Evolutionary conservation across 2,888 invertebrate species (phyloP).

Genomic region (Sarcophaga rosellei): DNA sequence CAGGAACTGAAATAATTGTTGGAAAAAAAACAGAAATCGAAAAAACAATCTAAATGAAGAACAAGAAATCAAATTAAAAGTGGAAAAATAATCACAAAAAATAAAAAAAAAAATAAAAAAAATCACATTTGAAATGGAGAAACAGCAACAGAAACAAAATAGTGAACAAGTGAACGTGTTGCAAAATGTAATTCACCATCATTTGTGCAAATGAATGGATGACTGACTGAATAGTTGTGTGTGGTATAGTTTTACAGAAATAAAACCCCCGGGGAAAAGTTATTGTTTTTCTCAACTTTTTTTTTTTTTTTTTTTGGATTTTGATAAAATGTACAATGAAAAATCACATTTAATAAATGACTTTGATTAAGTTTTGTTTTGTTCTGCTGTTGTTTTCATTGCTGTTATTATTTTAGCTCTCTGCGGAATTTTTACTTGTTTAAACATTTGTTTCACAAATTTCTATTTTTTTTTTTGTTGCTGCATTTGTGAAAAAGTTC

Average conservation of each 20-base stretch:
- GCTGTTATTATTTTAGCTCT: background rate
- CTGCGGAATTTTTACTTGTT: background rate
- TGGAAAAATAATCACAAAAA: background rate
- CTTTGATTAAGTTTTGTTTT: constrained; percentile 18
- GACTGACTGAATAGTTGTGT: background rate
- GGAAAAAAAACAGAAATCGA: too few relatives aligned
- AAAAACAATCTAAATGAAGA: background rate
- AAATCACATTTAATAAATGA: constrained; percentile 43
- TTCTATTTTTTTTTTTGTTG: background rate
- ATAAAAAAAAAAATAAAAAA: background rate
- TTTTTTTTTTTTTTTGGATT: too few relatives aligned
- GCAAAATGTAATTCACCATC: background rate
- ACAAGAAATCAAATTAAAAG: background rate
- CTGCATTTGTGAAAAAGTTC: background rate
- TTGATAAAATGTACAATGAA: constrained; percentile 28
- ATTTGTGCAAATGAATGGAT: background rate
- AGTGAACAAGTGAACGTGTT: background rate
- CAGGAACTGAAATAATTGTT: too few relatives aligned
- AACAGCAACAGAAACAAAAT: background rate
- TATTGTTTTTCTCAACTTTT: background rate
- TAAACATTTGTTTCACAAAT: background rate
- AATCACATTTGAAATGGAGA: background rate
- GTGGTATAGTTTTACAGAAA: constrained; percentile 13
- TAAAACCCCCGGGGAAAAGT: constrained; percentile 28
- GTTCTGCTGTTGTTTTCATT: background rate